Conservation (phyloP, 2,113 vertebrate genomes). For the Noturus placidus region DNA sequence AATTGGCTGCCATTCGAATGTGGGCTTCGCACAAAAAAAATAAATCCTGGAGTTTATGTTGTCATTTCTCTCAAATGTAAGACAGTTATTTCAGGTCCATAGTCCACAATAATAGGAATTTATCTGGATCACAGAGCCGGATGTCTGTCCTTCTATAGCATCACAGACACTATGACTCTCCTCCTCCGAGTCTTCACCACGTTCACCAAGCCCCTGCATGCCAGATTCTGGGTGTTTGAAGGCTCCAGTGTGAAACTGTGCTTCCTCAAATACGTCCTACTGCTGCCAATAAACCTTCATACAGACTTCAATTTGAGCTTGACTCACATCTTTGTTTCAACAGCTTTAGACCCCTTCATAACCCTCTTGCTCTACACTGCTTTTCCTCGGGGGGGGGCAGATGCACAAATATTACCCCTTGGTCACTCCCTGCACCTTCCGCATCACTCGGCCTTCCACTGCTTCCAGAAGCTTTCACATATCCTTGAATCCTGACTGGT, state of each 20-base stretch:
- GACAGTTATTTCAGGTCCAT: not conserved
- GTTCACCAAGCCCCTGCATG: slow-evolving; percentile 13
- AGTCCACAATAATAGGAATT: not conserved
- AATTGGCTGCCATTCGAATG: no score
- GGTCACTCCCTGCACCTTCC: no score
- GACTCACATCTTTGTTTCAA: not conserved
- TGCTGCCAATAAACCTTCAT: no score
- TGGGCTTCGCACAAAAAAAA: not conserved
- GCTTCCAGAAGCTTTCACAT: no score
- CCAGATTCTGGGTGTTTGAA: not conserved
- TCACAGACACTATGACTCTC: not conserved
- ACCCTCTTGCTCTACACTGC: no score
- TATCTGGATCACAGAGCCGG: slow-evolving; percentile 13
- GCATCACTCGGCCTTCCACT: no score
- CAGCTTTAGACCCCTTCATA: not conserved
- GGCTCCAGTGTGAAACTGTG: not conserved
- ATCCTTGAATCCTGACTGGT: no score
- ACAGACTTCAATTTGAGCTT: not conserved
- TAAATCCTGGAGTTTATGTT: not conserved
- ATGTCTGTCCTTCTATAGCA: no score
- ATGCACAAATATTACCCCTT: no score
- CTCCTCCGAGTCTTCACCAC: not conserved
- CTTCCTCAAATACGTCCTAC: not conserved
- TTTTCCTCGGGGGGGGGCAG: no score
- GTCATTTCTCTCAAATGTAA: not conserved